Percentiles rank a stretch among this genome's conserved stretches.
These are phyloP conservation scores for Thalpophila matura DNA, from an alignment of 2,888 invertebrate species.

Conservation along the genomic window DNA sequence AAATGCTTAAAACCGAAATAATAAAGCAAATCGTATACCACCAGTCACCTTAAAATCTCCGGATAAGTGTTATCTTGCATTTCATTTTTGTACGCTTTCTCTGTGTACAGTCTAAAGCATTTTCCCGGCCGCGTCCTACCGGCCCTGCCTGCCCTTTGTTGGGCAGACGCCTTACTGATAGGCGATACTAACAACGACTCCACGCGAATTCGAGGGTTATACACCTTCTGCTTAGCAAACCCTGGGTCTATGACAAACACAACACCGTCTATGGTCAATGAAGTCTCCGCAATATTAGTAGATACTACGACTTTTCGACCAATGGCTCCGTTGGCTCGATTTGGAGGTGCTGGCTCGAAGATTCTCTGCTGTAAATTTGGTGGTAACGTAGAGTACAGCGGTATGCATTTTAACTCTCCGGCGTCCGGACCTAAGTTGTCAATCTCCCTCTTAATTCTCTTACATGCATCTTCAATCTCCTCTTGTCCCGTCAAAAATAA, in stretches of 20 bases:
- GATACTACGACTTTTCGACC: constrained; percentile 98
- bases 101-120: constrained; percentile 98
- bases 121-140: constrained; percentile 99
- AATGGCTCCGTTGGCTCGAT: constrained; percentile 96
- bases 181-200: constrained; percentile 99
- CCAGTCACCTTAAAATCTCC: constrained; percentile 93
- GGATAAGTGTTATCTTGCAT: constrained; percentile 99
- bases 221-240: constrained; percentile 99
- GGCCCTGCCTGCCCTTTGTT: constrained; percentile 99
- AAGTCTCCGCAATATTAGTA: constrained; percentile 99
- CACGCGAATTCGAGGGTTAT: constrained; percentile 96
- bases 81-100: constrained; percentile 97
- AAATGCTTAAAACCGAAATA: constrained; percentile 15
- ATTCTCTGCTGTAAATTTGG: constrained; percentile 99
- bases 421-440: constrained; percentile 99
- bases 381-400: constrained; percentile 99
- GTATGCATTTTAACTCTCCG: constrained; percentile 99
- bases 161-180: constrained; percentile 99
- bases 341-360: constrained; percentile 99
- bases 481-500: constrained; percentile 96
- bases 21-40: constrained; percentile 52
- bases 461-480: constrained; percentile 99
- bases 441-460: constrained; percentile 97
- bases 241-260: constrained; percentile 99
- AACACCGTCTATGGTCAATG: constrained; percentile 99